Evolutionary conservation across 2,113 vertebrate species (phyloP), one percentile per base, ranked within the genome.

Genomic region (Romanogobio albipinnatus): DNA sequence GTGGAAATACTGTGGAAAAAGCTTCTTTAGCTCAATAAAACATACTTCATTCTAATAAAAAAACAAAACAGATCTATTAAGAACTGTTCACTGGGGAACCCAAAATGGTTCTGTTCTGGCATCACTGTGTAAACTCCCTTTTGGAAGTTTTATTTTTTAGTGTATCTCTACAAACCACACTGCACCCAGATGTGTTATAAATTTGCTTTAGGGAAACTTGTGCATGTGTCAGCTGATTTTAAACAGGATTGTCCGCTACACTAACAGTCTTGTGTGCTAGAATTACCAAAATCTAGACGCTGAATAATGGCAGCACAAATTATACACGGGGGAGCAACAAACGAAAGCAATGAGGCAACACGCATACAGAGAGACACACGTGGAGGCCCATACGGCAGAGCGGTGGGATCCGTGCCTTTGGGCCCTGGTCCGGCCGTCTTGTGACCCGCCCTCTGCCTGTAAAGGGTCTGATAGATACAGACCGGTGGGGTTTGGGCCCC

Each of bases 341-440:
- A 91, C 90, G 91, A 92, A 92, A 85, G 84, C 87, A 88, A 87
- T 86, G 88, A 84, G 78, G 89, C 89, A 74, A 88, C 87, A 76
- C 76, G 61, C 1, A 4, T n/a, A 74, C 80, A 87, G 86, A 86
- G 68, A 88, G 89, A 85, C 53, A 85, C 53, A 89, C 90, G 89
- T 90, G 90, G 74, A 64, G 81, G 76, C 85, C 88, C 88, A 83
- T 19, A 85, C 39, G 71, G 87, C 87, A 87, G 86, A 91, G 66
- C 71, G 87, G 81, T 79, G 89, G 89, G 81, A 88, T 91, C 86
- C n/a, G 49, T 71, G 86, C 88, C 89, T 87, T 74, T 89, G 85
- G 88, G 87, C 87, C 82, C 82, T 85, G 83, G 88, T 90, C 90
- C 89, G 91, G 92, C 92, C 90, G 90, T 90, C 91, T 84, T 53